Percentiles rank a stretch among this genome's conserved stretches.
phyloP scores from a whole-genome alignment of 2,888 invertebrate genomes.

The Polymixis flavicincta region DNA sequence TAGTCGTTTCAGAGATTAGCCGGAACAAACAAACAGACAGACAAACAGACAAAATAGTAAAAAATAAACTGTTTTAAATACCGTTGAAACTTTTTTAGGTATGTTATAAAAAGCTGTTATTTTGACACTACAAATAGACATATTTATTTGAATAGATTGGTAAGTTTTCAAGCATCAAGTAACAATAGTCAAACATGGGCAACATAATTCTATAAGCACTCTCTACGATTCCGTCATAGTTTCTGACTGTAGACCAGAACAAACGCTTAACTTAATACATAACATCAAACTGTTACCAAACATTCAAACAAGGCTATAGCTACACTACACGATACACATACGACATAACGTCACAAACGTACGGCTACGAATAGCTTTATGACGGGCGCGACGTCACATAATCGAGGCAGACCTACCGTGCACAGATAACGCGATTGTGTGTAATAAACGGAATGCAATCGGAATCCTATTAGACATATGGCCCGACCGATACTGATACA shows the following conservation, averaged over 20 bases:
- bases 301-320: constrained; percentile 6
- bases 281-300: constrained; percentile 20
- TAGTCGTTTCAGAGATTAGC: too few species aligned
- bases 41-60: too few species aligned
- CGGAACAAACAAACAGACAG: too few species aligned
- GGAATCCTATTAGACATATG: constrained; percentile 87
- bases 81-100: too few species aligned
- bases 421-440: constrained; percentile 83
- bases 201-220: neutral
- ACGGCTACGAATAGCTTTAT: constrained; percentile 70
- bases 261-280: neutral
- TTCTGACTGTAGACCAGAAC: neutral
- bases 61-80: too few species aligned
- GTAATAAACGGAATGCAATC: constrained; percentile 86
- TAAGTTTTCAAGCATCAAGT: neutral
- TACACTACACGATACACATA: constrained; percentile 4
- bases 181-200: neutral
- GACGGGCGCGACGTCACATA: constrained; percentile 69
- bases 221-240: neutral
- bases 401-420: constrained; percentile 62
- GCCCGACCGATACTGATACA: constrained; percentile 78
- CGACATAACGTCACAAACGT: constrained; percentile 42
- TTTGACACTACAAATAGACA: too few species aligned
- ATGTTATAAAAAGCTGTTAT: too few species aligned
- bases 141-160: neutral